Evolutionary conservation across 2,888 invertebrate species (phyloP), one percentile per base, ranked within the genome.

Genomic region (Phragmatobia fuliginosa): DNA sequence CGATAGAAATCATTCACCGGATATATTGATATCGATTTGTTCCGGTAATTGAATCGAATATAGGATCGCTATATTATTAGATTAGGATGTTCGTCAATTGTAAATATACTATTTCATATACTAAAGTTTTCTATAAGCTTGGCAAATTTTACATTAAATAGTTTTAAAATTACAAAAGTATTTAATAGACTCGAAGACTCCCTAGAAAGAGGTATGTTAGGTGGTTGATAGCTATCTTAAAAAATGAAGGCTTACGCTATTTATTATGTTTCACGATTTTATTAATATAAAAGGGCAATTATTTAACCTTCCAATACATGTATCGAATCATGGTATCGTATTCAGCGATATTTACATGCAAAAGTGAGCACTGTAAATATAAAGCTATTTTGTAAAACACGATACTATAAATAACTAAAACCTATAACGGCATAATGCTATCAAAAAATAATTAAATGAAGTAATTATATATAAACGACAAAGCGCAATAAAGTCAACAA

Each of bases 401-500:
- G 6, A 45, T 33, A 49, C 21, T 49, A 6, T 11, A 8, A 58
- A 28, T 33, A 45, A 25, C 10, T 18, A 14, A 58, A 31, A 38
- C 10, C 61, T 21, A 31, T 41, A 41, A 31, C 16, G 71, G 25
- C n/a, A 36, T 21, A 16, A 60, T n/a, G 0, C 41, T 73, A 76
- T 71, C 25, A 79, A 76, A 79, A 85, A 79, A 78, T 82, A 83
- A 80, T 74, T 72, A 79, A 75, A 71, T 85, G 80, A 80, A 71
- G 77, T 83, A 87, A 87, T 85, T 85, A 85, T 28, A 87, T 83
- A 90, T 90, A 90, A 92, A 90, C 86, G 86, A 87, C 87, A 88
- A 88, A 87, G 85, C 86, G 89, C 87, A 88, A 88, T 90, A 89
- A 87, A 90, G 87, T 88, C 88, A 91, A 93, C 92, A 93, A 92